Evolutionary conservation across 2,113 vertebrate species (phyloP), one percentile per base, ranked within the genome.

Genomic region (Semnornis frantzii): DNA sequence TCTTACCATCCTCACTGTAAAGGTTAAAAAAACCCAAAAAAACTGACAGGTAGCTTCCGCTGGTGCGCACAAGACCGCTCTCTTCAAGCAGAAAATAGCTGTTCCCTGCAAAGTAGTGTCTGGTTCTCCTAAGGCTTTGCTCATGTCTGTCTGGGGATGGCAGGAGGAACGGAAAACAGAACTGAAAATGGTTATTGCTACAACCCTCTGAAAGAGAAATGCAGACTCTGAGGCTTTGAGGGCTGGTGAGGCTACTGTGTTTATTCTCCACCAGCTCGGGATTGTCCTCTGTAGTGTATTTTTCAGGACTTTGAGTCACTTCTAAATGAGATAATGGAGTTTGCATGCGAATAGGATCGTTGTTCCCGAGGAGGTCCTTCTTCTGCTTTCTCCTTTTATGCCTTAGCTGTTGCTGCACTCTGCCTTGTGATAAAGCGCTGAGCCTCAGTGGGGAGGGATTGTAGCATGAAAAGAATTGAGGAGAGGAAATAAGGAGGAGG

Each of bases 341-440:
- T 92, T 82, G 55, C 52, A 24, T 84, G 34, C 85, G 92, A 89
- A 72, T 50, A 77, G 50, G 69, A 77, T 77, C 50, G 27, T 92
- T 71, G 82, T 90, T 91, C 73, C 78, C 85, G 52, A 90, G 85
- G 73, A 82, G 72, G 76, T 93, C n/a, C 42, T 58, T 75, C 27
- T 70, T 42, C 72, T 92, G 79, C 74, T 93, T 93, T 84, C 59
- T 84, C 70, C 91, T 96, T 94, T 85, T 93, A 14, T 96, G 95
- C 82, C 82, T 92, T 85, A 90, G 58, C 83, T 87, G 46, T 91
- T 95, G 33, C 87, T 60, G 46, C 76, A n/a, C 42, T 87, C 95
- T 91, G 74, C 54, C 84, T 88, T 93, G 64, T 48, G 87, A 85
- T 94, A 90, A 92, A 93, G 77, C 60, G 28, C 73, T 82, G 93